phyloP scores from a whole-genome alignment of 1,140 invertebrate genomes.

The Euborellia annulipes region DNA sequence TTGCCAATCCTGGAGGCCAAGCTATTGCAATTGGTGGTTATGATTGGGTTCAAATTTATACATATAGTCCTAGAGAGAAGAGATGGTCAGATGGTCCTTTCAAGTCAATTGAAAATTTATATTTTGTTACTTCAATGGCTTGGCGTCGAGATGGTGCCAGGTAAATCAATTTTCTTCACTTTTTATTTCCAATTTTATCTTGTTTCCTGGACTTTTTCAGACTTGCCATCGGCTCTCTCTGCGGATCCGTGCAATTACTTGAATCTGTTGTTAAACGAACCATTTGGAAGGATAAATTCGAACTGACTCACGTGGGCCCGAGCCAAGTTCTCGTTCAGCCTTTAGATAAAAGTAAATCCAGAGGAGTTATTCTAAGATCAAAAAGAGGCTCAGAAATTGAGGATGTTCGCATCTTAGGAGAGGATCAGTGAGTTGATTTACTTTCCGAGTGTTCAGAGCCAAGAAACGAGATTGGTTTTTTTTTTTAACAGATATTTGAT shows the following conservation, averaged over 20 bases:
- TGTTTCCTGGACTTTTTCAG: constrained; percentile 11
- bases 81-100: constrained; percentile 62
- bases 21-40: constrained; percentile 84
- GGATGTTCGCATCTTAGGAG: constrained; percentile 69
- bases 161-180: constrained; percentile 6
- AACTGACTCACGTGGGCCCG: constrained; percentile 72
- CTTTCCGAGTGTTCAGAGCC: too few species aligned
- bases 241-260: constrained; percentile 69
- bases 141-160: constrained; percentile 88
- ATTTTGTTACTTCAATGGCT: constrained; percentile 69
- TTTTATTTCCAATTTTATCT: too few species aligned
- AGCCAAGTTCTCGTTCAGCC: constrained; percentile 64
- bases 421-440: constrained; percentile 12
- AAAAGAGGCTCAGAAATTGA: constrained; percentile 79
- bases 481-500: constrained; percentile 63
- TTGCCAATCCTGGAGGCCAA: constrained; percentile 76
- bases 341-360: constrained; percentile 26
- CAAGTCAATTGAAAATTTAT: constrained; percentile 69
- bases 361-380: constrained; percentile 56
- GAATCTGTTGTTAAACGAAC: constrained; percentile 58
- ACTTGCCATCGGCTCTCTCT: constrained; percentile 54
- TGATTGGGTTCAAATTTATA: constrained; percentile 30
- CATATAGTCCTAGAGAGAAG: constrained; percentile 34
- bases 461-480: too few species aligned
- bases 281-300: constrained; percentile 73